Percentiles rank a stretch among this genome's conserved stretches.
Conservation (phyloP, 2,888 invertebrate genomes). For the Galerucella calmariensis region DNA sequence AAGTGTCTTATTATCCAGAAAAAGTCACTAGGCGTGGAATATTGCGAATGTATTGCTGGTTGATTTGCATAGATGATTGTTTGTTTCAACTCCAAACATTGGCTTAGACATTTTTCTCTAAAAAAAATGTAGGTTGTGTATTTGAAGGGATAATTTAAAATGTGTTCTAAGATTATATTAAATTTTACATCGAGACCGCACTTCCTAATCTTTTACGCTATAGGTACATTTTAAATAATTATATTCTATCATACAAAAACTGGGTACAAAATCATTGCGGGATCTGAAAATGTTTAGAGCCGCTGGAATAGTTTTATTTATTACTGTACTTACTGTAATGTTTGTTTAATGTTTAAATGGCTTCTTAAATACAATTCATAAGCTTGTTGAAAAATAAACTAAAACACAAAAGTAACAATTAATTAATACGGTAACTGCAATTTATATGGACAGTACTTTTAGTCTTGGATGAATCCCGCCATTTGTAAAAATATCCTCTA, state of each 20-base stretch:
- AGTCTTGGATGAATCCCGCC: constrained; percentile 51
- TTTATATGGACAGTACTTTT: constrained; percentile 39
- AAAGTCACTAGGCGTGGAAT: constrained; percentile 44
- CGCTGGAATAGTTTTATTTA: neutral
- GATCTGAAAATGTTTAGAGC: constrained; percentile 4
- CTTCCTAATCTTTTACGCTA: no score
- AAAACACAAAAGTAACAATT: constrained; percentile 30
- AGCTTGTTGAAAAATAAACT: constrained; percentile 47
- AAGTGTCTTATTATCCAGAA: constrained; percentile 54
- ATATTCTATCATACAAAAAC: neutral
- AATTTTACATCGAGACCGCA: neutral
- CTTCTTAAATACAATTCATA: constrained; percentile 34
- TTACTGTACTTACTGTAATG: constrained; percentile 42
- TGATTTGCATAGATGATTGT: constrained; percentile 41
- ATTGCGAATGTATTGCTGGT: constrained; percentile 26
- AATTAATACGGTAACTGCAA: neutral
- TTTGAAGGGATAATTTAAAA: no score
- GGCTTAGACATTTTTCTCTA: constrained; percentile 29
- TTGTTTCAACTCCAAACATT: constrained; percentile 47
- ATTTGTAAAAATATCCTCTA: constrained; percentile 52
- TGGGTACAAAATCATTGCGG: neutral
- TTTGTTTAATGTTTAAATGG: constrained; percentile 30
- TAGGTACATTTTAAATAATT: no score
- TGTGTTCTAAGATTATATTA: no score
- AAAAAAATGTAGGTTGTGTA: neutral